Conservation (phyloP, 2,888 invertebrate genomes). For the Polydrusus pterygomalis region DNA sequence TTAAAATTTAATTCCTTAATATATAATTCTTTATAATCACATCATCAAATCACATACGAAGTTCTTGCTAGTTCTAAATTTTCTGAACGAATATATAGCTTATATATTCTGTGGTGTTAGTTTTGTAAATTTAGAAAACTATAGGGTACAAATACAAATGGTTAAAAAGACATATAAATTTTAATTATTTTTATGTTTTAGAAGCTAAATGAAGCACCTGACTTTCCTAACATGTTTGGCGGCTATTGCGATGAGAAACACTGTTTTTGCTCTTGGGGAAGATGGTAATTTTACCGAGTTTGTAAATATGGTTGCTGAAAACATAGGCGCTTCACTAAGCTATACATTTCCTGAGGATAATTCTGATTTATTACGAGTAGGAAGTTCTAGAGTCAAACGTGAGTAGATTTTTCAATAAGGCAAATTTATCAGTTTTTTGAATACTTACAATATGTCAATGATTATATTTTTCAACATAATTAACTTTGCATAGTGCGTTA, state of each 20-base stretch:
- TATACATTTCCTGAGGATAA: conserved; percentile 1
- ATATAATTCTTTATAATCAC: no score
- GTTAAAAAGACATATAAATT: neutral
- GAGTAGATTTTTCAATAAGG: conserved; percentile 8
- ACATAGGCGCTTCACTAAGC: neutral
- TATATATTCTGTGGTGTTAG: no score
- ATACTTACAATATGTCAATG: no score
- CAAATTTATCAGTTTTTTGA: no score
- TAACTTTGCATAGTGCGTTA: no score
- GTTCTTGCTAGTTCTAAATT: no score
- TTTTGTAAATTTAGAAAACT: no score
- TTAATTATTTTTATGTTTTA: neutral
- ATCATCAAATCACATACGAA: no score
- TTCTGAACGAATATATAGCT: no score
- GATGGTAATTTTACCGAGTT: neutral
- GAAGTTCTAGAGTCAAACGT: neutral
- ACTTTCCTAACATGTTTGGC: neutral
- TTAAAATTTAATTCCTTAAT: no score
- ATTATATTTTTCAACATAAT: no score
- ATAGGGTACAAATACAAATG: no score
- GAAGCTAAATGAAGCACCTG: neutral
- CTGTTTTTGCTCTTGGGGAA: neutral
- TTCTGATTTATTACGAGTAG: neutral
- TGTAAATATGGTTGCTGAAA: neutral
- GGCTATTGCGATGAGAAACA: neutral